Percentiles rank a stretch among this genome's conserved stretches.
phyloP scores from a whole-genome alignment of 2,797 vertebrate species.

The Bradypodion pumilum region DNA sequence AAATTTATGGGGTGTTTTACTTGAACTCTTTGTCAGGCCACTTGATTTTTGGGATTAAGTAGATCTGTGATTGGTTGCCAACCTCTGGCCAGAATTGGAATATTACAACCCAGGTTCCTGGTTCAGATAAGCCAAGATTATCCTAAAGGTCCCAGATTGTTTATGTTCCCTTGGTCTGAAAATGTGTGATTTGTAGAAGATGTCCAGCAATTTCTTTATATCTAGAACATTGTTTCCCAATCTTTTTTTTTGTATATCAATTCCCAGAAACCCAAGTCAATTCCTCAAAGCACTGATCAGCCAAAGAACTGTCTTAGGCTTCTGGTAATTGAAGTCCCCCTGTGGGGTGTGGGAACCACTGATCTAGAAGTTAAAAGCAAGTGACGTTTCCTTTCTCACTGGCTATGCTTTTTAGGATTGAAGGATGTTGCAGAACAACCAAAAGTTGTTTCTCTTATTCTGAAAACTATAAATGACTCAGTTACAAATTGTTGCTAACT shows the following conservation, averaged over 20 bases:
- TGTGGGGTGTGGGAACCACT: too few species aligned
- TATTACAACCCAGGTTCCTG: not conserved
- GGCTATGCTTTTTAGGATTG: not conserved
- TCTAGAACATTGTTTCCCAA: too few species aligned
- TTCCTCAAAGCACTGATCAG: too few species aligned
- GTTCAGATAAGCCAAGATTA: not conserved
- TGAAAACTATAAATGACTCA: not conserved
- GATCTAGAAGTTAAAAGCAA: too few species aligned
- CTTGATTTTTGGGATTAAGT: not conserved
- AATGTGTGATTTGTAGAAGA: not conserved
- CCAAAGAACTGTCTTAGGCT: too few species aligned
- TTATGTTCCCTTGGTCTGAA: too few species aligned
- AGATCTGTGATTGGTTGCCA: not conserved
- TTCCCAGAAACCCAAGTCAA: too few species aligned
- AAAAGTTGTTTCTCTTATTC: not conserved
- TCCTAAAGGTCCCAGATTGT: not conserved
- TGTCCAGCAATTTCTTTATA: not conserved
- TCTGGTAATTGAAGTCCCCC: too few species aligned
- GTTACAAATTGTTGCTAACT: not conserved
- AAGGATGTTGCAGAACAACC: not conserved
- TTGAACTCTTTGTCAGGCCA: not conserved
- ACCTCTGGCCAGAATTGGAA: not conserved
- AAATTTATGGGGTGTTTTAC: not conserved
- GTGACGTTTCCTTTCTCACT: not conserved
- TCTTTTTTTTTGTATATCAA: too few species aligned